These are phyloP conservation scores for Eupeodes luniger DNA, from an alignment of 2,888 invertebrate genomes.

Conservation along the genomic window DNA sequence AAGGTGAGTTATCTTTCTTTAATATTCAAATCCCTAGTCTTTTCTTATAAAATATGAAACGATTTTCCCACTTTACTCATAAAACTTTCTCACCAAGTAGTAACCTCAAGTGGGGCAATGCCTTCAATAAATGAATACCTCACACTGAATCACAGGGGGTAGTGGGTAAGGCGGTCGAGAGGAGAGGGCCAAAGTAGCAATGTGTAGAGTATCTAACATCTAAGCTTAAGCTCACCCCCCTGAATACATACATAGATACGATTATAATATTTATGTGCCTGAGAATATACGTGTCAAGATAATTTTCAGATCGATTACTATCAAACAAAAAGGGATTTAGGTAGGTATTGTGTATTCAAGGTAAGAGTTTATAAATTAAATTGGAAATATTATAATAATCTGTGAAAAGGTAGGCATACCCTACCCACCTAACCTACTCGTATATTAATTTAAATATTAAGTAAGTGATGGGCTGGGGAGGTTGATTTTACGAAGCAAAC, in stretches of 20 bases:
- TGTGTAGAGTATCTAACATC: neutral
- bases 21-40: conserved; percentile 21
- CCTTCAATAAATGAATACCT: conserved; percentile 21
- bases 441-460: conserved; percentile 11
- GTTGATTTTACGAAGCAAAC: conserved; percentile 1
- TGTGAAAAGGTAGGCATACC: conserved; percentile 12
- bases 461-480: neutral
- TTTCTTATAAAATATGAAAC: conserved; percentile 27
- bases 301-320: conserved; percentile 40
- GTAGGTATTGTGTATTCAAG: conserved; percentile 14
- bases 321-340: conserved; percentile 12
- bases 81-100: conserved; percentile 23
- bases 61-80: conserved; percentile 28
- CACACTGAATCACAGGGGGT: neutral
- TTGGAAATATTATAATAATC: conserved; percentile 41
- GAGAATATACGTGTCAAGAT: conserved; percentile 41
- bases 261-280: conserved; percentile 38
- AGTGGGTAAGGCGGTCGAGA: neutral
- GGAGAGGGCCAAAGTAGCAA: neutral
- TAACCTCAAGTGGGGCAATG: conserved; percentile 21
- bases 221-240: neutral
- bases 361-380: conserved; percentile 29
- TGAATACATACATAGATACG: conserved; percentile 3
- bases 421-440: too few relatives aligned
- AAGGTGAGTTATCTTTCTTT: conserved; percentile 19